phyloP scores from a whole-genome alignment of 2,113 vertebrate species.

The Sturnira hondurensis region DNA sequence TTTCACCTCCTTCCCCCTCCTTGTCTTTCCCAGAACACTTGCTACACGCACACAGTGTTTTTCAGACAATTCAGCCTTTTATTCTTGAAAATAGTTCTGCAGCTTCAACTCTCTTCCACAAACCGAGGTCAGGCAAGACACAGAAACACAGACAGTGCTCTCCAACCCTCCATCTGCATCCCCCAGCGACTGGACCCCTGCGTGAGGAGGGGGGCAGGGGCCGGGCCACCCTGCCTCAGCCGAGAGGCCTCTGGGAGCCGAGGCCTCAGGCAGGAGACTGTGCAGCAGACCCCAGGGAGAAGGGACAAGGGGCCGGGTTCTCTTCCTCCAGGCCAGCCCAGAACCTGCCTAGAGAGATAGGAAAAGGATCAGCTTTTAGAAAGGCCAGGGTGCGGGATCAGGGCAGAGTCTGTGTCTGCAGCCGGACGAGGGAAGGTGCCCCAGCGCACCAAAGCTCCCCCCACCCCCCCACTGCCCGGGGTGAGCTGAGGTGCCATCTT shows the following conservation, averaged over 20 bases:
- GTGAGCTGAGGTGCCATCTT: neutral
- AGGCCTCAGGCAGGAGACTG: neutral
- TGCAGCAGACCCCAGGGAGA: neutral
- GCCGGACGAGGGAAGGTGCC: neutral
- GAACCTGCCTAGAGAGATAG: neutral
- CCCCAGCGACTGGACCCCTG: neutral
- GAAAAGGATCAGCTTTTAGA: neutral
- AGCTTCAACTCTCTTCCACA: conserved; percentile 61
- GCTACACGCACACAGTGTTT: conserved; percentile 38
- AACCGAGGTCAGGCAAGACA: conserved; percentile 56
- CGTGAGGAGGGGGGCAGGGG: neutral
- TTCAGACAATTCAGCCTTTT: conserved; percentile 71
- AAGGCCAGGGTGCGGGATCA: rapidly evolving
- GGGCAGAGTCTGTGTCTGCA: neutral
- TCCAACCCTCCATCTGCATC: neutral
- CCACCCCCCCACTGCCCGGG: too few species aligned
- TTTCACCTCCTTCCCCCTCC: neutral
- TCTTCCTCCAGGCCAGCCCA: neutral
- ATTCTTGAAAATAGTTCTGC: conserved; percentile 77
- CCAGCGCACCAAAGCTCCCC: neutral
- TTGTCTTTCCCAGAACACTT: neutral
- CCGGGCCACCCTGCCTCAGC: neutral
- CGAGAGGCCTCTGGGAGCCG: neutral
- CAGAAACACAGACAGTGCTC: neutral
- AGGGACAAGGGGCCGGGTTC: neutral